Conservation (phyloP, 2,797 vertebrate genomes). For the Podargus strigoides region DNA sequence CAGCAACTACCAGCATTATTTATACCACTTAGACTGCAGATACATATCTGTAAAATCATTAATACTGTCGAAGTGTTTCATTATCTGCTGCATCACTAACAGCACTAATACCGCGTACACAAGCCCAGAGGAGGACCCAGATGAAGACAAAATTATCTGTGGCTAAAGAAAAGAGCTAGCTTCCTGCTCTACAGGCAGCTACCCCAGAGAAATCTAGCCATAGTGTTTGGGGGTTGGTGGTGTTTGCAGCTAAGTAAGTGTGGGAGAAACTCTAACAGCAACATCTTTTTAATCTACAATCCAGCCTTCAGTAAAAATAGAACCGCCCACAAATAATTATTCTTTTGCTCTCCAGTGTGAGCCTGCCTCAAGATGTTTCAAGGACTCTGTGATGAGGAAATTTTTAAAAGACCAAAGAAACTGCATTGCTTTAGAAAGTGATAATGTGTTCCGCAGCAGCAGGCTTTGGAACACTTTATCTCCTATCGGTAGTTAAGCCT, state of each 20-base stretch:
- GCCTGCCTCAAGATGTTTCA: constrained; percentile 49
- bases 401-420: constrained; percentile 50
- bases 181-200: neutral
- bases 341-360: constrained; percentile 30
- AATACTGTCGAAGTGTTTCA: neutral
- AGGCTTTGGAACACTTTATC: constrained; percentile 9
- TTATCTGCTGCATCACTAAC: neutral
- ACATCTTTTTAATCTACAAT: neutral
- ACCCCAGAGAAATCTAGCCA: neutral
- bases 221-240: neutral
- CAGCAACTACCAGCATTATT: neutral
- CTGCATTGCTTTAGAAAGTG: constrained; percentile 43
- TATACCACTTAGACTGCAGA: neutral
- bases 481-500: constrained; percentile 45
- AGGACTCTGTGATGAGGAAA: constrained; percentile 26
- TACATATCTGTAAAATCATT: neutral
- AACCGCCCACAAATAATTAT: constrained; percentile 43
- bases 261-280: neutral
- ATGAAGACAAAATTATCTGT: neutral
- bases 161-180: neutral
- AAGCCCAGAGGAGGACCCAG: neutral
- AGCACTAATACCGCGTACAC: neutral
- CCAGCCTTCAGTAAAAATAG: constrained; percentile 30
- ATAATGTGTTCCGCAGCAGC: constrained; percentile 15
- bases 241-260: neutral